A percentile compares a stretch with the other conserved stretches of the same genome.
phyloP scores from a whole-genome alignment of 2,113 vertebrate genomes.

The Orthonyx spaldingii region DNA sequence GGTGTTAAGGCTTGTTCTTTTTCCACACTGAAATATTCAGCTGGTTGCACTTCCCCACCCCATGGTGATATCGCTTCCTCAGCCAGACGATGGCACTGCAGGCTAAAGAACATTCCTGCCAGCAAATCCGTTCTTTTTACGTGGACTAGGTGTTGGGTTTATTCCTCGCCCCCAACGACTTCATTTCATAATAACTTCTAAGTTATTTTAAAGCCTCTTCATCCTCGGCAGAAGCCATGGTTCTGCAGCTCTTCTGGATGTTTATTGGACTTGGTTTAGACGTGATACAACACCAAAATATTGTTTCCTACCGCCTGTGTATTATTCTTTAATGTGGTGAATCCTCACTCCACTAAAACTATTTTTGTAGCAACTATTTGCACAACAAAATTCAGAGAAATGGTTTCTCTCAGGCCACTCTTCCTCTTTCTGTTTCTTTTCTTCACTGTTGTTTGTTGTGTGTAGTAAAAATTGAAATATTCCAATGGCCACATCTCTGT shows the following conservation, averaged over 20 bases:
- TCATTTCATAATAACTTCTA: background rate
- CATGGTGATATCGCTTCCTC: accelerated
- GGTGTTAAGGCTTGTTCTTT: background rate
- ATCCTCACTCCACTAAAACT: background rate
- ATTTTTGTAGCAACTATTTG: background rate
- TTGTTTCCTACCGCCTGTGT: background rate
- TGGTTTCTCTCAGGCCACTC: background rate
- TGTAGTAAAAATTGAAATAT: background rate
- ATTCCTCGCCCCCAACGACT: background rate
- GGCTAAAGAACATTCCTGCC: background rate
- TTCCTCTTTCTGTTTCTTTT: background rate
- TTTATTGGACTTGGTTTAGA: background rate
- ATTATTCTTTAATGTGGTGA: background rate
- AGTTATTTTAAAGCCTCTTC: background rate
- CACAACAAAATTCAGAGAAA: background rate
- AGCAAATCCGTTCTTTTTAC: background rate
- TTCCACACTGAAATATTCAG: background rate
- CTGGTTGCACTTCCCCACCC: background rate
- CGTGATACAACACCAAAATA: background rate
- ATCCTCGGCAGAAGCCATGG: background rate
- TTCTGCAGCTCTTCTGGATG: background rate
- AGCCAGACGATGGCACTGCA: constrained; percentile 79
- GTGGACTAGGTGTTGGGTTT: background rate
- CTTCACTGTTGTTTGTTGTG: background rate
- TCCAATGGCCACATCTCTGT: background rate